Conservation (phyloP, 2,113 vertebrate species). For the Galemys pyrenaicus region DNA sequence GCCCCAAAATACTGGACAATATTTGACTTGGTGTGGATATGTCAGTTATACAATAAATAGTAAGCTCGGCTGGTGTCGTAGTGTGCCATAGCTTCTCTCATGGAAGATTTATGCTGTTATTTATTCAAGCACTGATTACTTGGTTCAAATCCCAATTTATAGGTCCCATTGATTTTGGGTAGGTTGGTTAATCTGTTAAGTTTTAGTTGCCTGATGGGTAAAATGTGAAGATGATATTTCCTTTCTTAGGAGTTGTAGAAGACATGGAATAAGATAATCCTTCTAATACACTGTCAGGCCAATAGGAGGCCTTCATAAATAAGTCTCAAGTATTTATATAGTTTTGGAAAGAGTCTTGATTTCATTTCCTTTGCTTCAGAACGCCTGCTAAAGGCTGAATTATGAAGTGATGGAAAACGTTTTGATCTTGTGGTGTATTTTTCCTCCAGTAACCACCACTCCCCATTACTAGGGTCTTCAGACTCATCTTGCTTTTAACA, state of each 20-base stretch:
- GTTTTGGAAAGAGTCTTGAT: slow-evolving; percentile 25
- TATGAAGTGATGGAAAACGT: background rate
- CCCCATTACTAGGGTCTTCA: background rate
- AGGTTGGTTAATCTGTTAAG: background rate
- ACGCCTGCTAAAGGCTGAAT: background rate
- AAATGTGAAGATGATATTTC: background rate
- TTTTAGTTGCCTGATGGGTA: background rate
- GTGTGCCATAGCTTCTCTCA: background rate
- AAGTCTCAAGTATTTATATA: background rate
- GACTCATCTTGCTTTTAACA: background rate
- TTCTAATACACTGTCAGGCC: background rate
- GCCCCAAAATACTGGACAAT: background rate
- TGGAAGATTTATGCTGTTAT: background rate
- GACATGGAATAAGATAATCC: background rate
- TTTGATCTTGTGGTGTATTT: background rate
- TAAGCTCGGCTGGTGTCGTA: background rate
- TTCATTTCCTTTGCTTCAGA: background rate
- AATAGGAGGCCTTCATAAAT: background rate
- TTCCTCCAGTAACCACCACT: background rate
- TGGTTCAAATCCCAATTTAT: background rate
- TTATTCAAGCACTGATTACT: background rate
- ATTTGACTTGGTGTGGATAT: background rate
- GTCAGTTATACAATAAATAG: background rate
- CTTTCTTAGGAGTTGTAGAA: background rate
- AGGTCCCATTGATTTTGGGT: background rate